Evolutionary conservation across 2,113 vertebrate species (phyloP).

Genomic region (Myotis lucifugus): DNA sequence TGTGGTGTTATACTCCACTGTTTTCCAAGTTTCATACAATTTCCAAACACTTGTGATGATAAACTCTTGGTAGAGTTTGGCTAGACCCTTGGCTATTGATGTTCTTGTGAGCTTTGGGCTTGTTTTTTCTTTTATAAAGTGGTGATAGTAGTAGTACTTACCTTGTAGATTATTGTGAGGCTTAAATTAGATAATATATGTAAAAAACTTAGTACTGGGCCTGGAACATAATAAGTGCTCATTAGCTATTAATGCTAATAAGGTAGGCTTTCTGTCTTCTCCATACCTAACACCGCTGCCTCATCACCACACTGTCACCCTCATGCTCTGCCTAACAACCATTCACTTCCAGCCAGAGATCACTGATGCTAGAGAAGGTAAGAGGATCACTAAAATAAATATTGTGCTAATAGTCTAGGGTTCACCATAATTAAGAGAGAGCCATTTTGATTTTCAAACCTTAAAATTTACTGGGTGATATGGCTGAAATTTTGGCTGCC

Average conservation of each 20-base stretch:
- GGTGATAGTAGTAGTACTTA: slow-evolving; percentile 2
- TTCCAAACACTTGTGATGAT: slow-evolving; percentile 24
- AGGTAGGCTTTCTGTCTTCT: not conserved
- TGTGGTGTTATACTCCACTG: not conserved
- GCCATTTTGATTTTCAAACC: slow-evolving; percentile 43
- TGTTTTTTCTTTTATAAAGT: slow-evolving; percentile 40
- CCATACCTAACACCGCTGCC: not conserved
- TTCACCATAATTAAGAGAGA: slow-evolving; percentile 1
- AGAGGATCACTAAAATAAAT: not conserved
- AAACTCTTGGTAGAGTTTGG: slow-evolving; percentile 19
- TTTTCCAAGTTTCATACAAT: slow-evolving; percentile 34
- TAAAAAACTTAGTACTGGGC: slow-evolving; percentile 7
- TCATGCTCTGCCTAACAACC: not conserved
- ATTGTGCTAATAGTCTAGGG: not conserved
- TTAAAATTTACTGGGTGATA: slow-evolving; percentile 12
- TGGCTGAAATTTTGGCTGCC: slow-evolving; percentile 3
- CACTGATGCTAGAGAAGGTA: not conserved
- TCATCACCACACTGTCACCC: not conserved
- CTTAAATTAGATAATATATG: not conserved
- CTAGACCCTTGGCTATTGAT: not conserved
- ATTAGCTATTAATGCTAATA: not conserved
- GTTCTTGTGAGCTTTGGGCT: not conserved
- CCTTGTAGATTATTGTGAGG: not conserved
- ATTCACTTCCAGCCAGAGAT: slow-evolving; percentile 24
- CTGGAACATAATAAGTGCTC: not conserved